These are phyloP conservation scores for Tringa solitaria DNA, from an alignment of 2,113 vertebrate species.

Conservation along the genomic window DNA sequence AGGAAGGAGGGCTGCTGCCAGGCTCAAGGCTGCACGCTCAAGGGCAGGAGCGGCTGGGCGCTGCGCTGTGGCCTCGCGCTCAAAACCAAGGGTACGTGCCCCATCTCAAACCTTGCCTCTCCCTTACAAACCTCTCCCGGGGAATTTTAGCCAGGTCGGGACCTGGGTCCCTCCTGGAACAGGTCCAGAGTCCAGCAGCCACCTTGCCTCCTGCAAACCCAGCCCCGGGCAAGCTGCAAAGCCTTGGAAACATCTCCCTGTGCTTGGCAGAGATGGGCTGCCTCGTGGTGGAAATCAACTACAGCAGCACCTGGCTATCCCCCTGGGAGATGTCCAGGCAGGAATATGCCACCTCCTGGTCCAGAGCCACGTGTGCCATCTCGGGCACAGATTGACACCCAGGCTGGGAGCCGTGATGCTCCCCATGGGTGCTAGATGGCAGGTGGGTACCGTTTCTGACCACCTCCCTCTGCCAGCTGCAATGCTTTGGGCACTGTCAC, in stretches of 20 bases:
- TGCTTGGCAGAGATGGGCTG: background rate
- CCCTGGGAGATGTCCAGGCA: background rate
- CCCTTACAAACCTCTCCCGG: background rate
- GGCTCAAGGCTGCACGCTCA: background rate
- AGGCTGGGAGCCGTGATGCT: rapidly evolving
- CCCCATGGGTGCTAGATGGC: background rate
- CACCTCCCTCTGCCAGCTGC: background rate
- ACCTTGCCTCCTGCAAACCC: rapidly evolving
- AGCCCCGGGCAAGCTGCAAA: background rate
- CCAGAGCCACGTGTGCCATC: background rate
- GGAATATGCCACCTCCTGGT: background rate
- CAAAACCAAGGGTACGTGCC: background rate
- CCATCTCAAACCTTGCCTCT: background rate
- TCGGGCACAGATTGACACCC: background rate
- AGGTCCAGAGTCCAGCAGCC: background rate
- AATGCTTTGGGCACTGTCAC: background rate
- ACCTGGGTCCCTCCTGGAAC: background rate
- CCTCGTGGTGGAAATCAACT: background rate
- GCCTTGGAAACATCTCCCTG: background rate
- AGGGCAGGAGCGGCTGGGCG: background rate
- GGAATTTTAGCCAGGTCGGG: background rate
- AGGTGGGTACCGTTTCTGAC: background rate
- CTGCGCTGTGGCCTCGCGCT: background rate
- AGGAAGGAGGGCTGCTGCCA: background rate
- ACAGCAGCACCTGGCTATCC: background rate